These are phyloP conservation scores for Periplaneta americana DNA, from an alignment of 1,140 invertebrate species.

Conservation along the genomic window DNA sequence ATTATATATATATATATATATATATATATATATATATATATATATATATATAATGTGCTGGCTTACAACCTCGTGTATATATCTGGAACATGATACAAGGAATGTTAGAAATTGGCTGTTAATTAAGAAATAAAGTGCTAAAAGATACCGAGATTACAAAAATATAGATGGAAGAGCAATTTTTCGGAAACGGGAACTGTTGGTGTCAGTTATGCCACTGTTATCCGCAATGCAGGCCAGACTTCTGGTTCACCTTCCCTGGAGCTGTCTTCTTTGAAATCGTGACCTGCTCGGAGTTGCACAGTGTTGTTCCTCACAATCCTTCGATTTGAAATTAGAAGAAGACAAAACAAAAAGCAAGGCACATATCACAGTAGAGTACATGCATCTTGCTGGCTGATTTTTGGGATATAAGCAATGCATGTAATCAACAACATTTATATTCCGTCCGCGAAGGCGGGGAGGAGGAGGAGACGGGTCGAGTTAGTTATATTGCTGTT, in stretches of 20 bases:
- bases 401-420: neutral
- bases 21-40: too few relatives aligned
- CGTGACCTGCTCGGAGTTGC: neutral
- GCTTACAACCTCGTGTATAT: too few relatives aligned
- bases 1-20: too few relatives aligned
- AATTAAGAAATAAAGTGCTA: too few relatives aligned
- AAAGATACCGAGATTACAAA: too few relatives aligned
- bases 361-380: neutral
- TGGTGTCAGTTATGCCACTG: neutral
- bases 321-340: neutral
- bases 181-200: too few relatives aligned
- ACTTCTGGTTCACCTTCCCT: neutral
- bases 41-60: too few relatives aligned
- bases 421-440: neutral
- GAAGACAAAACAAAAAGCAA: neutral
- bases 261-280: neutral
- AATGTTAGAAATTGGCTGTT: too few relatives aligned
- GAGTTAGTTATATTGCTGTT: neutral
- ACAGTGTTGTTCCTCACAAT: neutral
- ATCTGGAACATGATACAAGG: too few relatives aligned
- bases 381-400: neutral
- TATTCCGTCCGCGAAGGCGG: neutral
- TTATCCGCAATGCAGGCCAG: neutral
- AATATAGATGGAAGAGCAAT: too few relatives aligned
- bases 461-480: neutral